Conservation (phyloP, 2,113 vertebrate genomes). For the Upupa epops region DNA sequence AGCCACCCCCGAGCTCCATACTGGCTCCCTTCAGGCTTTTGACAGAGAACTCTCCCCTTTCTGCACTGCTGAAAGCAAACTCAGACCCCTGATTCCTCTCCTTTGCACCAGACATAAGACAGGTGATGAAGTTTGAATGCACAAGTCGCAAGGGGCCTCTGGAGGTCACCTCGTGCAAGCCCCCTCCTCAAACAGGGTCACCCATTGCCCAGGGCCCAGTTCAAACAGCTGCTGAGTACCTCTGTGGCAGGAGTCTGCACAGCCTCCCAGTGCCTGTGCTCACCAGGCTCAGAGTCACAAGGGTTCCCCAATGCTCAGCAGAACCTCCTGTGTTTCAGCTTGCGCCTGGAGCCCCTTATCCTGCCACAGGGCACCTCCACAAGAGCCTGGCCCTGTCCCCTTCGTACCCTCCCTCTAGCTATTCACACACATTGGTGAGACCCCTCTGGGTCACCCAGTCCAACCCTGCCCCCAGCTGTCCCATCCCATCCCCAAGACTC, state of each 20-base stretch:
- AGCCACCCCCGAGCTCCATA: no score
- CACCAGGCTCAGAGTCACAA: fast-evolving
- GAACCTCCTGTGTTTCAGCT: fast-evolving
- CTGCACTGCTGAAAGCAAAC: fast-evolving
- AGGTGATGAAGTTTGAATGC: fast-evolving
- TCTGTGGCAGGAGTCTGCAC: background rate
- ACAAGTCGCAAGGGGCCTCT: background rate
- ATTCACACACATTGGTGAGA: no score
- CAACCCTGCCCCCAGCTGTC: background rate
- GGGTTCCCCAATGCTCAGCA: background rate
- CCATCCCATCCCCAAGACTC: background rate
- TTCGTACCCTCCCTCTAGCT: background rate
- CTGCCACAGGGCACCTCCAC: background rate
- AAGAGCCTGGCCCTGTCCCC: background rate
- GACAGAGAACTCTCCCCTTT: background rate
- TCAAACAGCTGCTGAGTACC: fast-evolving
- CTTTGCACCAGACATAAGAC: fast-evolving
- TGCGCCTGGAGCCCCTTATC: background rate
- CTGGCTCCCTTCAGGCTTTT: fast-evolving
- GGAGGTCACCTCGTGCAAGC: fast-evolving
- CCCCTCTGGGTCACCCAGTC: background rate
- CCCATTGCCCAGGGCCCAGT: fast-evolving
- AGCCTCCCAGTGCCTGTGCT: background rate
- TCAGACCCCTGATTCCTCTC: fast-evolving
- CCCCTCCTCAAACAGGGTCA: no score